A percentile compares a stretch with the other conserved stretches of the same genome.
Conservation (phyloP, 2,888 invertebrate species). For the Apotomis betuletana region DNA sequence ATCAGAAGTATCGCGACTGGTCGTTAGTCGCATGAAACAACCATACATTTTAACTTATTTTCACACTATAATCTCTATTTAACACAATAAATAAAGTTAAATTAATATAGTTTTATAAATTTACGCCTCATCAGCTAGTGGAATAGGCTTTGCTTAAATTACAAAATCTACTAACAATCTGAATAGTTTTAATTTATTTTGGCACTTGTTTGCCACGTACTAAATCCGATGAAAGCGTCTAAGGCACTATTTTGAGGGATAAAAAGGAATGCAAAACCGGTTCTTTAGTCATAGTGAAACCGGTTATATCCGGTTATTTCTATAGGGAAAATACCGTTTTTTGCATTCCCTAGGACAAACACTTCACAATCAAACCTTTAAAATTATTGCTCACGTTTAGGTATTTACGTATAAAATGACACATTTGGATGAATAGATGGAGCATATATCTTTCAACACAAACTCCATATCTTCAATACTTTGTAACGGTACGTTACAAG, state of each 20-base stretch:
- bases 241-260: conserved; percentile 73
- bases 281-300: too few relatives aligned
- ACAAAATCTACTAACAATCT: conserved; percentile 40
- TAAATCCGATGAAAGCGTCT: conserved; percentile 59
- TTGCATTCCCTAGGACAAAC: not conserved
- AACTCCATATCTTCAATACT: conserved; percentile 6
- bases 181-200: conserved; percentile 51
- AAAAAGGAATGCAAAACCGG: conserved; percentile 41
- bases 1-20: too few relatives aligned
- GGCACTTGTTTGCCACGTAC: conserved; percentile 66
- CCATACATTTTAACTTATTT: not conserved
- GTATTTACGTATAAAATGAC: conserved; percentile 19
- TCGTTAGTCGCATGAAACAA: not conserved
- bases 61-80: conserved; percentile 20
- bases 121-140: conserved; percentile 26
- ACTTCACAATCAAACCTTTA: conserved; percentile 26
- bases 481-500: not conserved
- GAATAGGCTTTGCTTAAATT: conserved; percentile 35
- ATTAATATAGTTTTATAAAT: conserved; percentile 22
- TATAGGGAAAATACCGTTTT: too few relatives aligned
- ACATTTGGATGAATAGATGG: not conserved
- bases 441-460: conserved; percentile 1
- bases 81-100: conserved; percentile 29
- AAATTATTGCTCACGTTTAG: conserved; percentile 36
- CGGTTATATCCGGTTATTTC: too few relatives aligned